A percentile compares a stretch with the other conserved stretches of the same genome.
These are phyloP conservation scores for Brachionus sp. DNA, from an alignment of 1,140 invertebrate genomes.

Conservation along the genomic window DNA sequence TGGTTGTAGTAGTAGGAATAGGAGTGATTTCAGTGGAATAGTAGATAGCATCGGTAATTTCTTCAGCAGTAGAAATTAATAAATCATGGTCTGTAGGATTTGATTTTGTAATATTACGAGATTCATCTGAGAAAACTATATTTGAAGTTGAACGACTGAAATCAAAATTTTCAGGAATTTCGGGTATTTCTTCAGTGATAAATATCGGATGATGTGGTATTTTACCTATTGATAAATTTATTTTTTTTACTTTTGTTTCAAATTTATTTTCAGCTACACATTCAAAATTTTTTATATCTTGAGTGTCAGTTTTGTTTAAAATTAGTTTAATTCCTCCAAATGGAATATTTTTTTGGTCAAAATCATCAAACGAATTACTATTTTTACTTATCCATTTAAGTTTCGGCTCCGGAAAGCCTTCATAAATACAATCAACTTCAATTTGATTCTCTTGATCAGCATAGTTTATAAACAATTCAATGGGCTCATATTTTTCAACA, in stretches of 20 bases:
- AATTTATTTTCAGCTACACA: conserved; percentile 13
- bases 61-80: background rate
- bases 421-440: background rate
- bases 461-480: background rate
- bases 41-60: background rate
- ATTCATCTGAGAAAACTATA: no score
- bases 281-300: background rate
- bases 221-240: background rate
- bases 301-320: background rate
- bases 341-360: background rate
- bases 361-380: background rate
- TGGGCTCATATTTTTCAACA: background rate
- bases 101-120: no score
- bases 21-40: background rate
- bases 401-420: background rate
- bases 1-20: background rate
- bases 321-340: background rate
- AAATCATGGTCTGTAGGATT: no score
- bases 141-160: no score
- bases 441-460: background rate
- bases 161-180: background rate
- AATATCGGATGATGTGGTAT: background rate
- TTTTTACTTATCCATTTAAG: background rate
- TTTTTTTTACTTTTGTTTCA: background rate
- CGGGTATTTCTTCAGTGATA: background rate